Conservation (phyloP, 2,888 invertebrate genomes). For the Aleiodes alternator region DNA sequence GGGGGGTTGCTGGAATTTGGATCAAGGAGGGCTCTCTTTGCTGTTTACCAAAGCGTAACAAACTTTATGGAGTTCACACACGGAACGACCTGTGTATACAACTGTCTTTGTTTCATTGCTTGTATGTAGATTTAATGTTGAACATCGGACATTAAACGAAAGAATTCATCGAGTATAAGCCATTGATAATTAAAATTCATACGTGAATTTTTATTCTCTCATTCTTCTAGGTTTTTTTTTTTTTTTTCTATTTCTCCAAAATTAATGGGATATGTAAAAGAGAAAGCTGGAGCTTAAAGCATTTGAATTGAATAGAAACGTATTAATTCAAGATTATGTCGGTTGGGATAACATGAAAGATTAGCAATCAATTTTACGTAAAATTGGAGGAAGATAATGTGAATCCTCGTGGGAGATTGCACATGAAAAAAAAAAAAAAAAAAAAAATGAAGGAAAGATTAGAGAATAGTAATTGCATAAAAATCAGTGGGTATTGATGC, state of each 20-base stretch:
- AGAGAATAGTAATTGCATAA: not conserved
- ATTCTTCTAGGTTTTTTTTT: too few species aligned
- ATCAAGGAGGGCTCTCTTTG: slow-evolving; percentile 67
- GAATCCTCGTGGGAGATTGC: too few species aligned
- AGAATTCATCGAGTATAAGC: slow-evolving; percentile 11
- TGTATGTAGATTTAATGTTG: slow-evolving; percentile 28
- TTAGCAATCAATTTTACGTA: too few species aligned
- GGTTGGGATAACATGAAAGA: too few species aligned
- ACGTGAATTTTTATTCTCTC: not conserved
- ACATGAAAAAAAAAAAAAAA: not conserved
- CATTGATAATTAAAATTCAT: not conserved
- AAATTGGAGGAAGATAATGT: too few species aligned
- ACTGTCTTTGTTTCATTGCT: slow-evolving; percentile 37
- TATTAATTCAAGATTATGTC: too few species aligned
- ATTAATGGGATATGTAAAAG: too few species aligned
- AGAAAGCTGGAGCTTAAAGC: too few species aligned
- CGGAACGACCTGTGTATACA: slow-evolving; percentile 57
- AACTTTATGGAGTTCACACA: slow-evolving; percentile 56
- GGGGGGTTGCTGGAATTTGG: slow-evolving; percentile 71
- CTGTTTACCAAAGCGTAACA: slow-evolving; percentile 57
- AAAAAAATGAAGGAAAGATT: not conserved
- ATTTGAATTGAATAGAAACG: too few species aligned
- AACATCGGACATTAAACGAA: slow-evolving; percentile 30
- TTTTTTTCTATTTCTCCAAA: too few species aligned
- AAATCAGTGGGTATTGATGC: slow-evolving; percentile 8